phyloP scores from a whole-genome alignment of 2,888 invertebrate species.

The Bedellia somnulentella region DNA sequence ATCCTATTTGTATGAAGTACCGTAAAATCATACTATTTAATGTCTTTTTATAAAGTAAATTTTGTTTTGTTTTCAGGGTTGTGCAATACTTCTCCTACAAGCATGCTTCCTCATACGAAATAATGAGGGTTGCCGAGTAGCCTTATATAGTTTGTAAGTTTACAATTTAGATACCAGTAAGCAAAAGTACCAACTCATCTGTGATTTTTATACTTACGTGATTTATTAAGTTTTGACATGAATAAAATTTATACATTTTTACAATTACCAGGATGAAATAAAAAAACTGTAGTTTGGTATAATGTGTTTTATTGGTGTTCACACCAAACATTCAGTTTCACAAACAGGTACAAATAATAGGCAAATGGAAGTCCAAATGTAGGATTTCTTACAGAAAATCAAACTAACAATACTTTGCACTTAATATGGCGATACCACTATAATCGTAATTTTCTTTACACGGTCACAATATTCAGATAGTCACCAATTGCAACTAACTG shows the following conservation, averaged over 20 bases:
- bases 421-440: neutral
- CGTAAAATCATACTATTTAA: too few species aligned
- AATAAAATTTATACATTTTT: neutral
- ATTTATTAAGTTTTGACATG: neutral
- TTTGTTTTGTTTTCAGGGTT: constrained; percentile 1
- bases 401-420: neutral
- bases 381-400: too few species aligned
- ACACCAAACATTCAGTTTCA: neutral
- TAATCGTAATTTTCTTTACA: too few species aligned
- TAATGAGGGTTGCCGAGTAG: neutral
- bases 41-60: constrained; percentile 11
- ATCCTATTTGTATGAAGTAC: too few species aligned
- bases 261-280: neutral
- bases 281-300: neutral
- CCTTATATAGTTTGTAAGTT: too few species aligned
- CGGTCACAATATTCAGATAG: too few species aligned
- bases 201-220: neutral
- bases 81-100: constrained; percentile 1
- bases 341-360: constrained; percentile 1
- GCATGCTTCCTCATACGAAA: neutral
- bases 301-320: constrained; percentile 1
- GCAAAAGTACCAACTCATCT: too few species aligned
- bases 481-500: neutral
- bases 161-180: too few species aligned
- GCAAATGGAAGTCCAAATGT: too few species aligned